A percentile compares a stretch with the other conserved stretches of the same genome.
These are phyloP conservation scores for Phalloptychus januarius DNA, from an alignment of 2,797 vertebrate genomes.

Conservation along the genomic window DNA sequence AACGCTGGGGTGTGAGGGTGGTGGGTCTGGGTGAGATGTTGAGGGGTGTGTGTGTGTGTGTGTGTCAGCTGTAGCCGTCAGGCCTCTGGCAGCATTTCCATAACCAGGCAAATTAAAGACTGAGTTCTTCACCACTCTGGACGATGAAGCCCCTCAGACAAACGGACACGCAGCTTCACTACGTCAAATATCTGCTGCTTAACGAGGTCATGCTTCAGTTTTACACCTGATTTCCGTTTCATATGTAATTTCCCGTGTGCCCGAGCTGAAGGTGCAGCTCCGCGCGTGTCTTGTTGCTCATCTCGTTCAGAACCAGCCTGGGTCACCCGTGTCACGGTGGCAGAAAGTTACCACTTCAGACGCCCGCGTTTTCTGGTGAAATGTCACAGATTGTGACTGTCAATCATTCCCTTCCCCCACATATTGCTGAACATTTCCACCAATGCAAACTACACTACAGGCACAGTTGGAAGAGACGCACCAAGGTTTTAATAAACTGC, in stretches of 20 bases:
- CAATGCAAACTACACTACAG: neutral
- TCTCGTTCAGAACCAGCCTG: neutral
- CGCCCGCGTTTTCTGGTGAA: neutral
- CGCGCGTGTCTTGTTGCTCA: neutral
- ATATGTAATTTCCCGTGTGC: neutral
- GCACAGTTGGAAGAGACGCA: neutral
- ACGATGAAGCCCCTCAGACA: conserved; percentile 32
- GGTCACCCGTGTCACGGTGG: neutral
- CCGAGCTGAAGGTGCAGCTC: neutral
- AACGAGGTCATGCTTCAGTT: neutral
- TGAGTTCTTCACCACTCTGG: conserved; percentile 62
- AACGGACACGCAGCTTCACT: conserved; percentile 20
- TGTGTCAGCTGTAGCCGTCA: conserved; percentile 77
- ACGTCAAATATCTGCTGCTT: neutral
- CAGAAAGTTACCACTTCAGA: neutral
- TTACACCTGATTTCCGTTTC: neutral
- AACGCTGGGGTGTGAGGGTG: conserved; percentile 65
- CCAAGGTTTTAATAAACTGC: neutral
- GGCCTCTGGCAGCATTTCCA: conserved; percentile 62
- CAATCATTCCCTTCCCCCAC: neutral
- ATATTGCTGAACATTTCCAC: neutral
- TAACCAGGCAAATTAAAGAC: conserved; percentile 45
- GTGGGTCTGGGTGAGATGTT: conserved; percentile 60
- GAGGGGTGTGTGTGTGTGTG: conserved; percentile 53
- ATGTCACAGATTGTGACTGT: neutral